A percentile compares a stretch with the other conserved stretches of the same genome.
Evolutionary conservation across 1,140 invertebrate genomes (phyloP).

Genomic region (Calephelis virginiensis): DNA sequence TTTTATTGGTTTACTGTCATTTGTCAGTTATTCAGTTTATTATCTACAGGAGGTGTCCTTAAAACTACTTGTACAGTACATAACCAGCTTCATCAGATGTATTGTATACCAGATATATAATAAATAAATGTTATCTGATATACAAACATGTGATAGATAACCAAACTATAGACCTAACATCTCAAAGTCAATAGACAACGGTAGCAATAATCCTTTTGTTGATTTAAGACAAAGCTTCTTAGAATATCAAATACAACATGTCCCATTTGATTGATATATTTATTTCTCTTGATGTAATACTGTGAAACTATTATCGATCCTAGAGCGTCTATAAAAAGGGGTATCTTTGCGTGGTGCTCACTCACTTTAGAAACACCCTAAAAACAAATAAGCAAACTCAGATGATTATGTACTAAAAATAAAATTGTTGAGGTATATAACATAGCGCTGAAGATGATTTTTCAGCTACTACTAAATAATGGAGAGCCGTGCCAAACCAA

Average conservation of each 20-base stretch:
- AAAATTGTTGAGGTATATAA: background rate
- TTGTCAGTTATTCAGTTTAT: too few species aligned
- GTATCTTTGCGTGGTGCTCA: background rate
- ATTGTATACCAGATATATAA: too few species aligned
- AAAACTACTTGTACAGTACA: too few species aligned
- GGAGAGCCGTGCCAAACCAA: background rate
- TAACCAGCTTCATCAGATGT: too few species aligned
- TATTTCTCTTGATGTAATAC: background rate
- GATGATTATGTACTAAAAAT: background rate
- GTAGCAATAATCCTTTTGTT: conserved; percentile 6
- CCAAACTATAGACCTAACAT: conserved; percentile 3
- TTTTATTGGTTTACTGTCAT: too few species aligned
- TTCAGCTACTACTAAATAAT: background rate
- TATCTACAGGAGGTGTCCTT: too few species aligned
- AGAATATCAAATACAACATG: conserved; percentile 4
- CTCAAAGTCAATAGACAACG: conserved; percentile 4
- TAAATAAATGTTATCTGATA: background rate
- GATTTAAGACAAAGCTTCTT: conserved; percentile 8
- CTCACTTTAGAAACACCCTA: background rate
- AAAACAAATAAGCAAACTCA: background rate
- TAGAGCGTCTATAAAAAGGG: background rate
- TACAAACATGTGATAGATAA: conserved; percentile 4
- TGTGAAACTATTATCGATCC: background rate
- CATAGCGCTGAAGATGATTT: background rate
- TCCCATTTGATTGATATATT: conserved; percentile 5